phyloP scores from a whole-genome alignment of 2,888 invertebrate species.

The Cancer borealis region DNA sequence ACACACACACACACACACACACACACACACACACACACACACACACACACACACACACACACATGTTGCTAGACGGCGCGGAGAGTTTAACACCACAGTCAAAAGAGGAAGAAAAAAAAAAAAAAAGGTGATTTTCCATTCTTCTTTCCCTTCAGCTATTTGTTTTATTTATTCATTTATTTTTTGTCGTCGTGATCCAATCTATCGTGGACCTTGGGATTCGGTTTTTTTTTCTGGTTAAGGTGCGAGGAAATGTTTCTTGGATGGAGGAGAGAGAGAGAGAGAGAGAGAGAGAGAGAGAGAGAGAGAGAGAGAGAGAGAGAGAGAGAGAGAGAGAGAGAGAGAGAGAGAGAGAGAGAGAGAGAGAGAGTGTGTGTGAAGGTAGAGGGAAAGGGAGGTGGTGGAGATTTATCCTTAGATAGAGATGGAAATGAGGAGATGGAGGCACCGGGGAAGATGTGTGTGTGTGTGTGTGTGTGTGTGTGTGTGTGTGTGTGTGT shows the following conservation, averaged over 20 bases:
- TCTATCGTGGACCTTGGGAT: neutral
- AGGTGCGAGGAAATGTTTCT: neutral
- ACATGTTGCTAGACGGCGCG: neutral
- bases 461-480: slow-evolving; percentile 12
- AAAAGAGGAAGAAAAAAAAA: neutral
- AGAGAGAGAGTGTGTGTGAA: too few relatives aligned
- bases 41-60: neutral
- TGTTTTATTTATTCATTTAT: neutral
- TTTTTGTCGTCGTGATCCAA: neutral
- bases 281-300: neutral
- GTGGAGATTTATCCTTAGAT: neutral
- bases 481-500: slow-evolving; percentile 22
- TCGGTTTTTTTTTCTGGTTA: neutral
- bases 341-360: neutral
- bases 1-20: neutral
- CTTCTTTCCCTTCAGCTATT: neutral
- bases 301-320: too few relatives aligned
- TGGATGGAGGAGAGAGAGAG: neutral
- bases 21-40: neutral
- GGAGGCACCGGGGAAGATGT: neutral
- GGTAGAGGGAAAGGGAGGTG: neutral
- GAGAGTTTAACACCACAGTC: slow-evolving; percentile 13
- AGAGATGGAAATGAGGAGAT: neutral
- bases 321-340: too few relatives aligned
- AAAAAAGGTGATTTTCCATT: neutral